Percentiles rank a stretch among this genome's conserved stretches.
Evolutionary conservation across 2,797 vertebrate genomes (phyloP).

Genomic region (Chaenodraco wilsoni): DNA sequence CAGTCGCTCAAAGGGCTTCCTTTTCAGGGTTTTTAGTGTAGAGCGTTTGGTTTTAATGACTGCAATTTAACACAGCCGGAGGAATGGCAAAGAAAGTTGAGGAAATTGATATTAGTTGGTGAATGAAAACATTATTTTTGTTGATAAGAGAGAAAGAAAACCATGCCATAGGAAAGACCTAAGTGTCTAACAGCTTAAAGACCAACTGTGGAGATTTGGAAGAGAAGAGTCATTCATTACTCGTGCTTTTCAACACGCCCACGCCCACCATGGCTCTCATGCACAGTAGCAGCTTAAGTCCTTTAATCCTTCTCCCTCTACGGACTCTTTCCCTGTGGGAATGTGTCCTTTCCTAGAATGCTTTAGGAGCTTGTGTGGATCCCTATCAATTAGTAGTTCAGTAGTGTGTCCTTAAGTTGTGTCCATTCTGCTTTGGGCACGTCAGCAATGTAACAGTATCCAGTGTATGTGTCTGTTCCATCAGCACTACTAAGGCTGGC

Average conservation of each 20-base stretch:
- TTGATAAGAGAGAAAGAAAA: constrained; percentile 10
- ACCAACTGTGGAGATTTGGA: constrained; percentile 9
- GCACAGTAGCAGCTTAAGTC: constrained; percentile 21
- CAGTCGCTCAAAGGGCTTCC: neutral
- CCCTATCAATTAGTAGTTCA: constrained; percentile 53
- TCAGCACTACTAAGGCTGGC: constrained; percentile 41
- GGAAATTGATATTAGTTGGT: neutral
- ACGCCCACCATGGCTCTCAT: constrained; percentile 23
- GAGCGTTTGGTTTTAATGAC: neutral
- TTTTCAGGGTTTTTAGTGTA: no score
- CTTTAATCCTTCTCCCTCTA: constrained; percentile 29
- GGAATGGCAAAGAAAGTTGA: neutral
- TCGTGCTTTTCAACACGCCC: constrained; percentile 18
- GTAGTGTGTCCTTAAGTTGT: constrained; percentile 4
- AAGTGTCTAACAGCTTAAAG: constrained; percentile 14
- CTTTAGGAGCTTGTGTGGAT: constrained; percentile 41
- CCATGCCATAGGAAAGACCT: neutral
- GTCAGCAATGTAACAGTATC: constrained; percentile 15
- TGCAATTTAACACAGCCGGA: neutral
- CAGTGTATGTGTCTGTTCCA: constrained; percentile 19
- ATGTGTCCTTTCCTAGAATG: constrained; percentile 28
- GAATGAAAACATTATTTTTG: neutral
- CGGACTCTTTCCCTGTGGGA: constrained; percentile 17
- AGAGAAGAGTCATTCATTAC: constrained; percentile 36
- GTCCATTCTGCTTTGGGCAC: constrained; percentile 15